Percentiles rank a stretch among this genome's conserved stretches.
Conservation (phyloP, 2,888 invertebrate species). For the Tryphoninae sp. region DNA sequence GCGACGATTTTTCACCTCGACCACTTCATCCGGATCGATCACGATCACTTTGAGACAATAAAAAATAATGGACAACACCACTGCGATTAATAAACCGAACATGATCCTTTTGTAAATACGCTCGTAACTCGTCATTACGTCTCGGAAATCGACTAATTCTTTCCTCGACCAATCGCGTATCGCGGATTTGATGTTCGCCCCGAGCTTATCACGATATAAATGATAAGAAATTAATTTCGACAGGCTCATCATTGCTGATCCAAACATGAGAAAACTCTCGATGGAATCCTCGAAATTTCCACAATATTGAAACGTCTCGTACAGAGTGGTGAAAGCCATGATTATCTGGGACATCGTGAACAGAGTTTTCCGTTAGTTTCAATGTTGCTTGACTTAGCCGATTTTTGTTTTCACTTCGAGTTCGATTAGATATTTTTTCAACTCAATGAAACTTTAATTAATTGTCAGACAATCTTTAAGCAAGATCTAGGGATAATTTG, state of each 20-base stretch:
- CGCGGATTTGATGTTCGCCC: slow-evolving; percentile 55
- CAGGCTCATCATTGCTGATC: slow-evolving; percentile 59
- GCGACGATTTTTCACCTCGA: slow-evolving; percentile 9
- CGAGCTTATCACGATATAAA: slow-evolving; percentile 62
- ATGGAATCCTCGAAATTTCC: slow-evolving; percentile 62
- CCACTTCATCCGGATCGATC: slow-evolving; percentile 15
- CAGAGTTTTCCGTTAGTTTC: not conserved
- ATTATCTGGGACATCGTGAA: slow-evolving; percentile 34
- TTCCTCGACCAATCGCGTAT: slow-evolving; percentile 30
- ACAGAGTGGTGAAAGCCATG: slow-evolving; percentile 50
- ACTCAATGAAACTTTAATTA: too few relatives aligned
- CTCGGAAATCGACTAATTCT: slow-evolving; percentile 16
- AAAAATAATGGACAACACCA: not conserved
- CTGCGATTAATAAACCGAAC: not conserved
- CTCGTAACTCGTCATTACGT: slow-evolving; percentile 17
- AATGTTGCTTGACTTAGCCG: not conserved
- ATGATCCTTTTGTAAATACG: slow-evolving; percentile 25
- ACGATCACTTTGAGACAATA: slow-evolving; percentile 15
- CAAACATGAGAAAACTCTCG: slow-evolving; percentile 60
- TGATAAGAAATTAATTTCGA: slow-evolving; percentile 65
- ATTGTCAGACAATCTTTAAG: too few relatives aligned
- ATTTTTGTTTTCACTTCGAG: not conserved
- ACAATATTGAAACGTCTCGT: slow-evolving; percentile 62
- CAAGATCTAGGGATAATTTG: not conserved
- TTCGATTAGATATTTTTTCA: too few relatives aligned